Evolutionary conservation across 2,113 vertebrate genomes (phyloP).

Genomic region (Nothobranchius kuhntae): DNA sequence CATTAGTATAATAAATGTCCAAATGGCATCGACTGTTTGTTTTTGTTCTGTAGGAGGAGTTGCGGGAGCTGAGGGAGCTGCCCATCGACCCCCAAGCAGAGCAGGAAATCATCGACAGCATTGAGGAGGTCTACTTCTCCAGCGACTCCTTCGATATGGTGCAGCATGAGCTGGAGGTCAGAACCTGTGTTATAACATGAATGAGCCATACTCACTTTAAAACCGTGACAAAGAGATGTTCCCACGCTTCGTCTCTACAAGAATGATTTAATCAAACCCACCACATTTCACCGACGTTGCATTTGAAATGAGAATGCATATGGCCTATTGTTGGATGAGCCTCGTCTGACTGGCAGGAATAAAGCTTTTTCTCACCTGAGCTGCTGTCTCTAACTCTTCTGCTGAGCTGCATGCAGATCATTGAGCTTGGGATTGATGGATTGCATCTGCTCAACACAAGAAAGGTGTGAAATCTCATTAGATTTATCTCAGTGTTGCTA

Average conservation of each 20-base stretch:
- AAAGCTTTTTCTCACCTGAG: conserved; percentile 57
- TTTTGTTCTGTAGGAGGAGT: conserved; percentile 84
- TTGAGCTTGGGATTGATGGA: conserved; percentile 73
- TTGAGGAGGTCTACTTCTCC: conserved; percentile 96
- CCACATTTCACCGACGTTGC: conserved; percentile 27
- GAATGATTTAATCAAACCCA: conserved; percentile 17
- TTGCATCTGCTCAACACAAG: conserved; percentile 67
- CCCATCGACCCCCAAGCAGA: conserved; percentile 92
- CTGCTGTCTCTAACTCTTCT: conserved; percentile 42
- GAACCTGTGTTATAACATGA: conserved; percentile 34
- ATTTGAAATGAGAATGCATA: conserved; percentile 34
- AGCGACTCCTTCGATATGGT: conserved; percentile 96
- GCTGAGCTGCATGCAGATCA: conserved; percentile 38
- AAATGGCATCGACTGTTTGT: neutral
- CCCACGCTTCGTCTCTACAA: conserved; percentile 10
- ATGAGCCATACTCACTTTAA: conserved; percentile 25
- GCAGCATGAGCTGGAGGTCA: conserved; percentile 95
- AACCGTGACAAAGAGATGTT: conserved; percentile 18
- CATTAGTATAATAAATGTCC: neutral
- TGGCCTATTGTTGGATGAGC: conserved; percentile 23
- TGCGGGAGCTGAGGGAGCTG: conserved; percentile 90
- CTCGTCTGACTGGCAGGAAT: conserved; percentile 40
- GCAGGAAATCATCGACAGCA: conserved; percentile 96
- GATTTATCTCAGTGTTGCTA: conserved; percentile 73
- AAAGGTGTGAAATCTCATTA: conserved; percentile 81